Base-by-base conservation (phyloP, 2,797 vertebrate species). In the Gadopsis marmoratus region DNA sequence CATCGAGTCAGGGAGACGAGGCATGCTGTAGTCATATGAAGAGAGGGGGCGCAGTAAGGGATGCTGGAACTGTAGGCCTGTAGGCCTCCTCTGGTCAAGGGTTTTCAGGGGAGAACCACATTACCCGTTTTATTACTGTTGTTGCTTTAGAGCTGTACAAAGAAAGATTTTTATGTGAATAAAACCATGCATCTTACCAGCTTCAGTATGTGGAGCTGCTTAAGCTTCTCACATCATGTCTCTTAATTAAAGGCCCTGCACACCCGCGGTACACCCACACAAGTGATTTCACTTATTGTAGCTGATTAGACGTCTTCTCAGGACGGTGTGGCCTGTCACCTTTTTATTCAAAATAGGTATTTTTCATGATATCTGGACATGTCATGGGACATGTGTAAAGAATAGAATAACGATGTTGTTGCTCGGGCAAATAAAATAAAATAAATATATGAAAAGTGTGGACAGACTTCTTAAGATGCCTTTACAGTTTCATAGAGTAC, bases 1-100 rank as follows among this genome's bases (percentile, higher is more conserved):
- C 92, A 88, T 65, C 3, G 21, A 83, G 78, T 85, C 79, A 56
- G 70, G 65, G 78, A 79, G 59, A 82, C 13, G 4, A 69, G 76
- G 50, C 79, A 35, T 11, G 41, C 75, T 37, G 55, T 85, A 82
- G 86, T 90, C 85, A 69, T 45, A 61, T 64, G 67, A 81, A 74
- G 66, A 86, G 45, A 78, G 58, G 51, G 58, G 51, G 61, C 16
- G 37, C 37, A 50, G 54, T n/a, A 1, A 65, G 37, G 55, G 41
- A 45, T 58, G 69, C 2, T 71, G 31, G 41, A 48, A 33, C 39
- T 10, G 31, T n/a, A 61, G 53, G 37, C 9, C 10, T 26, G 26
- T 26, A 26, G 26, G 23, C 26, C 41, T 35, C 47, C 63, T 47
- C 23, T 65, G 58, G 70, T 71, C 43, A 56, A 64, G 17, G 60